Percentiles rank a stretch among this genome's conserved stretches.
phyloP scores from a whole-genome alignment of 2,797 vertebrate species.

The Graptemys geographica region DNA sequence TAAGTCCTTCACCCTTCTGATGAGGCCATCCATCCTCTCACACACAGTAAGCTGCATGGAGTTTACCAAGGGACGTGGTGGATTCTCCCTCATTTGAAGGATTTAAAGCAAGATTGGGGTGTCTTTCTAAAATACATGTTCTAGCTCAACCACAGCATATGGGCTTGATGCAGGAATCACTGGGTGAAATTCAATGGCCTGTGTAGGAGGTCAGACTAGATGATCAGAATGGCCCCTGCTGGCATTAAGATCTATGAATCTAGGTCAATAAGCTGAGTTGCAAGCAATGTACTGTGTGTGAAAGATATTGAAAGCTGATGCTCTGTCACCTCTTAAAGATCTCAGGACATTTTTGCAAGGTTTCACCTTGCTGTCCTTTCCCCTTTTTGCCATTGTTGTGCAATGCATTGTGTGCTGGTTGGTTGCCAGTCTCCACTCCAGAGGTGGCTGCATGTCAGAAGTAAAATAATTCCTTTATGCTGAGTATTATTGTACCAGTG shows the following conservation, averaged over 20 bases:
- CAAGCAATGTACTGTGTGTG: neutral
- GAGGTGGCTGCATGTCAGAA: neutral
- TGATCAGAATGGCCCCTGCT: neutral
- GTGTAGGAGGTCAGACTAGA: neutral
- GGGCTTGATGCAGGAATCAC: neutral
- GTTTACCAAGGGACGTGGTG: neutral
- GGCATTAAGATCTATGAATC: neutral
- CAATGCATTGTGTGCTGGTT: neutral
- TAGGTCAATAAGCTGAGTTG: neutral
- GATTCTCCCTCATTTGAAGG: neutral
- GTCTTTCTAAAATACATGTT: neutral
- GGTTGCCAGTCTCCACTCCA: neutral
- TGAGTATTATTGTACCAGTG: neutral
- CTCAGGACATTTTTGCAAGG: neutral
- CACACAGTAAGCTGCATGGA: neutral
- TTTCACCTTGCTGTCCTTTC: no score
- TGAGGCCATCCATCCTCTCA: neutral
- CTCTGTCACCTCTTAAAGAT: neutral
- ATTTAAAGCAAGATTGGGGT: no score
- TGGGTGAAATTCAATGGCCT: neutral
- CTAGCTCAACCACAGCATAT: neutral
- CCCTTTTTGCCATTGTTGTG: no score
- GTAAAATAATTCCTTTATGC: neutral
- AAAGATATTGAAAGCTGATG: neutral
- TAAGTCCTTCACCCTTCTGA: neutral